phyloP scores from a whole-genome alignment of 2,888 invertebrate genomes.

The Heliconius erato region DNA sequence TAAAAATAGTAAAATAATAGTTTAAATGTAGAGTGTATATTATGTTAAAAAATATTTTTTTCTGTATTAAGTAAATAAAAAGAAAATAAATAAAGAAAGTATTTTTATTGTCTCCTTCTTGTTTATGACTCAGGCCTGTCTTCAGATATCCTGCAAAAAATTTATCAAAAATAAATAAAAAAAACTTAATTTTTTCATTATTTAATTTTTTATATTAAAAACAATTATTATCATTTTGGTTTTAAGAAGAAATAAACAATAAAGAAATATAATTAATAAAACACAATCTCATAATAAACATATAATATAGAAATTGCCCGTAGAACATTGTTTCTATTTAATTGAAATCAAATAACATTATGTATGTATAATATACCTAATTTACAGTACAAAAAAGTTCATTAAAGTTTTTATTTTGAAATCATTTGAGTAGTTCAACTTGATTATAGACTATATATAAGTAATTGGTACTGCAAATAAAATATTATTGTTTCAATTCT shows the following conservation, averaged over 20 bases:
- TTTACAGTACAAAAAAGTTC: too few species aligned
- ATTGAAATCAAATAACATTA: background rate
- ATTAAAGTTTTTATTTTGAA: background rate
- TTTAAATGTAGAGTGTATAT: background rate
- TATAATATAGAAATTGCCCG: slow-evolving; percentile 60
- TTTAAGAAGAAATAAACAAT: background rate
- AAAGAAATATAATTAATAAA: slow-evolving; percentile 51
- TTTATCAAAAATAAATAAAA: slow-evolving; percentile 1
- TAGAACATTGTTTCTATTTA: slow-evolving; percentile 6
- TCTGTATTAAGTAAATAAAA: slow-evolving; percentile 27
- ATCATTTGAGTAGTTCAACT: background rate
- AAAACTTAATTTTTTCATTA: background rate
- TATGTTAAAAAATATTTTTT: background rate
- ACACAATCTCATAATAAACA: slow-evolving; percentile 64
- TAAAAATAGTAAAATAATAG: slow-evolving; percentile 2
- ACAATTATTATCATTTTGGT: background rate
- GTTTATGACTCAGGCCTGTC: slow-evolving; percentile 53
- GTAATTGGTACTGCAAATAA: background rate
- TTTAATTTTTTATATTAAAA: background rate
- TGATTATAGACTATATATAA: background rate
- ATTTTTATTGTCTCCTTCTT: slow-evolving; percentile 40
- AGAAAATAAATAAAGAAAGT: slow-evolving; percentile 44
- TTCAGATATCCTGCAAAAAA: slow-evolving; percentile 46
- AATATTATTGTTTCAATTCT: background rate
- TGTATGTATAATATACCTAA: too few species aligned